Conservation (phyloP, 2,113 vertebrate genomes). For the Nansenia antarctica region DNA sequence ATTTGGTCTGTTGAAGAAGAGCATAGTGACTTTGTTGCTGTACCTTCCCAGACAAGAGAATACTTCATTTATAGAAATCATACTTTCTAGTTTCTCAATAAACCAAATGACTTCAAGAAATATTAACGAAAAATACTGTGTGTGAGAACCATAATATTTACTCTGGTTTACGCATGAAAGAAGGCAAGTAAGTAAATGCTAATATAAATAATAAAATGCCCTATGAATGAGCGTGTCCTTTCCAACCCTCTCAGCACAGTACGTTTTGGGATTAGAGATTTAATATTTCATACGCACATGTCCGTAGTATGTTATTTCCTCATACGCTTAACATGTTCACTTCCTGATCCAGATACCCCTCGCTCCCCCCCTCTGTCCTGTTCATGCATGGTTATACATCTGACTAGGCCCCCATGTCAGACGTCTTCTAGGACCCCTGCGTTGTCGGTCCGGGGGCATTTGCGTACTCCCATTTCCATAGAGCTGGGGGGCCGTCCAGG, state of each 20-base stretch:
- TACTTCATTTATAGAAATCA: background rate
- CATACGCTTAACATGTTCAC: constrained; percentile 10
- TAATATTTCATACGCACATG: constrained; percentile 27
- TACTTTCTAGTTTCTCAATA: background rate
- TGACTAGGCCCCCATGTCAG: constrained; percentile 40
- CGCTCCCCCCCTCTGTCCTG: constrained; percentile 2
- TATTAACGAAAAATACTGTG: background rate
- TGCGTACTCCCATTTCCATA: constrained; percentile 65
- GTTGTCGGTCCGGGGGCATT: constrained; percentile 32
- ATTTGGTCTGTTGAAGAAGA: background rate
- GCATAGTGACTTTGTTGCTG: background rate
- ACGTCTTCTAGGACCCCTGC: constrained; percentile 42
- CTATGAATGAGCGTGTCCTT: background rate
- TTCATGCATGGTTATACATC: constrained; percentile 34
- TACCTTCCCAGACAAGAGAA: background rate
- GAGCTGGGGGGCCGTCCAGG: too few species aligned
- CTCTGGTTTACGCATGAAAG: background rate
- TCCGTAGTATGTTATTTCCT: constrained; percentile 28
- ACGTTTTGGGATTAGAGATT: constrained; percentile 12
- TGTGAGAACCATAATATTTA: background rate
- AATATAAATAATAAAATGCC: background rate
- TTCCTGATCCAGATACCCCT: constrained; percentile 17
- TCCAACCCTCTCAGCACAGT: background rate
- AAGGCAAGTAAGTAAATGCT: background rate
- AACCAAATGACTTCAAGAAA: background rate